Conservation (phyloP, 2,888 invertebrate species). For the Ophion ventricosus region DNA sequence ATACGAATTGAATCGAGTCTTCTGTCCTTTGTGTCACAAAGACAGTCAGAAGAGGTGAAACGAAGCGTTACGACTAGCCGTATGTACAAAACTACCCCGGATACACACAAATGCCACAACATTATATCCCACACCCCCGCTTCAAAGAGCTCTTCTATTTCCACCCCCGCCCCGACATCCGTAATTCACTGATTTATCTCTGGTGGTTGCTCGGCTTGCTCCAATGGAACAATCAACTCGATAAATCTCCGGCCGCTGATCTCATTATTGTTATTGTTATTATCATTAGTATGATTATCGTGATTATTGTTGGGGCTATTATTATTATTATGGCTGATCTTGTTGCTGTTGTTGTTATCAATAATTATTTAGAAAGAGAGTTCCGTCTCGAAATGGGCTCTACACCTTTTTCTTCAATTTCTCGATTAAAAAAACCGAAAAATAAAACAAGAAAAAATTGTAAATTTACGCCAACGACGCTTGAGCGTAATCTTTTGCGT, state of each 20-base stretch:
- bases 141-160: background rate
- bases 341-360: background rate
- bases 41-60: constrained; percentile 32
- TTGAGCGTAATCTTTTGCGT: background rate
- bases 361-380: background rate
- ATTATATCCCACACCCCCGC: constrained; percentile 41
- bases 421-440: background rate
- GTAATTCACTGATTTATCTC: constrained; percentile 26
- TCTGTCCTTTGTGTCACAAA: constrained; percentile 40
- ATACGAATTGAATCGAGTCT: constrained; percentile 34
- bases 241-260: constrained; percentile 21
- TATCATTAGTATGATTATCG: background rate
- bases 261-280: constrained; percentile 6
- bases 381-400: background rate
- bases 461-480: too few species aligned
- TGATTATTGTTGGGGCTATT: background rate
- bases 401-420: background rate
- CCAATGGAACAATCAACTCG: constrained; percentile 26
- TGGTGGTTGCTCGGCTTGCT: background rate
- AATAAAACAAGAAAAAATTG: too few species aligned
- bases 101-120: constrained; percentile 37
- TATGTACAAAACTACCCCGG: constrained; percentile 21
- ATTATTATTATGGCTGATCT: background rate
- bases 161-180: background rate
- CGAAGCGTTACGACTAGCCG: constrained; percentile 50